Conservation (phyloP, 2,888 invertebrate species). For the Sisyra terminalis region DNA sequence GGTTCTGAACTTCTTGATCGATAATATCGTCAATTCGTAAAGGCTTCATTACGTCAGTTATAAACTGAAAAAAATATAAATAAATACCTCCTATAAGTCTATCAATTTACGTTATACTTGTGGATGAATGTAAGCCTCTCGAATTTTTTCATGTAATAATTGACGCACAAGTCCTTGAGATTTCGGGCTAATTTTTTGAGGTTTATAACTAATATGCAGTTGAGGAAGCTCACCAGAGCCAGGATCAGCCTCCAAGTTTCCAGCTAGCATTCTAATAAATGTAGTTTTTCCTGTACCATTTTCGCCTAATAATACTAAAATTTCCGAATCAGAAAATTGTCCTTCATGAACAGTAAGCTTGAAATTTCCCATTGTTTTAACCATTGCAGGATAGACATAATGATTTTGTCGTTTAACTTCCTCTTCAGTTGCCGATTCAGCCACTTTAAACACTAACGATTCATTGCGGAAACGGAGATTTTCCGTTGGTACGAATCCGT, state of each 20-base stretch:
- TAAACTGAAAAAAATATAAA: constrained; percentile 44
- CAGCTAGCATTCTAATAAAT: constrained; percentile 96
- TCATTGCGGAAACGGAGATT: constrained; percentile 96
- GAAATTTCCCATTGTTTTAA: constrained; percentile 68
- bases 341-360: constrained; percentile 67
- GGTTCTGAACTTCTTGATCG: constrained; percentile 95
- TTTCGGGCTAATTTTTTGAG: constrained; percentile 98
- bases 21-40: constrained; percentile 92
- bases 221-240: constrained; percentile 65
- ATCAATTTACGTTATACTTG: constrained; percentile 37
- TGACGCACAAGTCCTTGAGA: constrained; percentile 85
- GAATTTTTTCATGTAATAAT: constrained; percentile 88
- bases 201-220: constrained; percentile 97
- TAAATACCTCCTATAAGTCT: neutral
- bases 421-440: constrained; percentile 94
- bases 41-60: constrained; percentile 97
- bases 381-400: constrained; percentile 90
- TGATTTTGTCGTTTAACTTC: constrained; percentile 95
- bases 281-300: constrained; percentile 99
- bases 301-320: constrained; percentile 89
- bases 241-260: constrained; percentile 80
- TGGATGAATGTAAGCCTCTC: constrained; percentile 95
- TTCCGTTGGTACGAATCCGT: constrained; percentile 98
- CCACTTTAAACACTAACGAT: constrained; percentile 93
- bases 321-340: constrained; percentile 98